Base-by-base conservation (phyloP, 2,888 invertebrate species). In the Nycteola revayana region DNA sequence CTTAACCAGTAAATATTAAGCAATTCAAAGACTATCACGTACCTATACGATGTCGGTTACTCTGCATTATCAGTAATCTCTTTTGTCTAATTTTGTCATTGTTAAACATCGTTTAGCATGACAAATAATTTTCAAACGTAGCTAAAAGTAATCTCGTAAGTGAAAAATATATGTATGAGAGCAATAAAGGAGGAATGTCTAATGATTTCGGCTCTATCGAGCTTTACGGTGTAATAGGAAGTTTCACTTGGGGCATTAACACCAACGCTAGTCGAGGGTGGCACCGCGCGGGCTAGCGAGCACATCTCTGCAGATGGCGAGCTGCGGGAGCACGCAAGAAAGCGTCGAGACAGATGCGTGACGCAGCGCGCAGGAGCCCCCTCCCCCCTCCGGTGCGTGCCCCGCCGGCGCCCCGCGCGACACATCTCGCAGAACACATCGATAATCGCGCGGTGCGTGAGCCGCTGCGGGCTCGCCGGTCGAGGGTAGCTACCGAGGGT, bases 351-450 rank as follows among this genome's bases (percentile, higher is more conserved):
- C 71, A 78, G 82, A 85, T 86, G 87, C 87, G 87, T 87, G 83
- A 81, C 87, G 86, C 87, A 86, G 77, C 83, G 87, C 86, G 87
- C 87, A 86, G 85, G 83, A 80, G 18, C 74, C 75, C 59, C 69
- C 33, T 73, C 75, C 59, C 69, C 33, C 23, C 26, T 33, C 29
- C 52, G 36, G 53, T 53, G 53, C 53, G 58, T 53, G 53, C 54
- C 42, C 33, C 42, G 26, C 53, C 53, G 57, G 42, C 42, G 55
- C 51, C 48, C 28, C 71, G 63, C 67, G 69, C 74, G 75, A 61
- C 67, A 66, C 63, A 61, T 69, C 70, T 74, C 71, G 61, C 73
- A 80, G 78, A 81, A 78, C 76, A 82, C 83, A 84, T 86, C 85
- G 83, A 87, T 86, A 83, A 73, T 76, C 73, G 76, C 73, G 74